A percentile compares a stretch with the other conserved stretches of the same genome.
Evolutionary conservation across 2,113 vertebrate genomes (phyloP).

Genomic region (Poecilia latipinna): DNA sequence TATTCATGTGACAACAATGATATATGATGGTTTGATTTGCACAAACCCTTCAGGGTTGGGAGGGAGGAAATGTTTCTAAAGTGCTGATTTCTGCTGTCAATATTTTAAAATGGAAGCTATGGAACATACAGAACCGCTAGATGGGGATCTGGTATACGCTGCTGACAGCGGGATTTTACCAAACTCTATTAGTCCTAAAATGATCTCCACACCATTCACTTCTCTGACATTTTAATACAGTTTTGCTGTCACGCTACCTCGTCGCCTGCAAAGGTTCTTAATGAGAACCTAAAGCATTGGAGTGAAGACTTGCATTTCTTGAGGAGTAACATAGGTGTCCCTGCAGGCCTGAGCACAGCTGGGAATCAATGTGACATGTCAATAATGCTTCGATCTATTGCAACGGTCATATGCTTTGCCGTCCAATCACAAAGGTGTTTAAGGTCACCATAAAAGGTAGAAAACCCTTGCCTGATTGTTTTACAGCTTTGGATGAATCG

Average conservation of each 20-base stretch:
- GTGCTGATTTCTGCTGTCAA: slow-evolving; percentile 69
- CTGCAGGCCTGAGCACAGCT: slow-evolving; percentile 36
- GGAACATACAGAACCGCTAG: neutral
- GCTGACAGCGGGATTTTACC: slow-evolving; percentile 52
- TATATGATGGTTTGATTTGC: slow-evolving; percentile 53
- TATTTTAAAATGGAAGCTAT: slow-evolving; percentile 58
- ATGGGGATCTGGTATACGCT: slow-evolving; percentile 23
- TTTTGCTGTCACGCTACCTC: slow-evolving; percentile 8
- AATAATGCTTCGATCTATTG: slow-evolving; percentile 64
- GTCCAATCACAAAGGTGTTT: slow-evolving; percentile 70
- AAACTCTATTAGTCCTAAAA: slow-evolving; percentile 19
- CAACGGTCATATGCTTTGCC: slow-evolving; percentile 61
- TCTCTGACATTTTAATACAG: slow-evolving; percentile 45
- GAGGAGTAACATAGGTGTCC: slow-evolving; percentile 10
- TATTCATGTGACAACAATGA: slow-evolving; percentile 43
- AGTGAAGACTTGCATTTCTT: slow-evolving; percentile 30
- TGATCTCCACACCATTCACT: slow-evolving; percentile 12
- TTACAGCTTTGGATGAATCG: slow-evolving; percentile 46
- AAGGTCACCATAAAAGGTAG: slow-evolving; percentile 51
- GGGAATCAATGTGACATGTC: slow-evolving; percentile 69
- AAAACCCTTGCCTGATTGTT: slow-evolving; percentile 53
- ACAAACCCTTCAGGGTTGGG: slow-evolving; percentile 9
- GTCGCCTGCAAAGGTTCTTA: slow-evolving; percentile 22
- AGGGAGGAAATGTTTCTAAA: slow-evolving; percentile 70
- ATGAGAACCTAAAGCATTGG: slow-evolving; percentile 49